A percentile compares a stretch with the other conserved stretches of the same genome.
These are phyloP conservation scores for Silurus lanzhouensis DNA, from an alignment of 2,797 vertebrate species.

Conservation along the genomic window DNA sequence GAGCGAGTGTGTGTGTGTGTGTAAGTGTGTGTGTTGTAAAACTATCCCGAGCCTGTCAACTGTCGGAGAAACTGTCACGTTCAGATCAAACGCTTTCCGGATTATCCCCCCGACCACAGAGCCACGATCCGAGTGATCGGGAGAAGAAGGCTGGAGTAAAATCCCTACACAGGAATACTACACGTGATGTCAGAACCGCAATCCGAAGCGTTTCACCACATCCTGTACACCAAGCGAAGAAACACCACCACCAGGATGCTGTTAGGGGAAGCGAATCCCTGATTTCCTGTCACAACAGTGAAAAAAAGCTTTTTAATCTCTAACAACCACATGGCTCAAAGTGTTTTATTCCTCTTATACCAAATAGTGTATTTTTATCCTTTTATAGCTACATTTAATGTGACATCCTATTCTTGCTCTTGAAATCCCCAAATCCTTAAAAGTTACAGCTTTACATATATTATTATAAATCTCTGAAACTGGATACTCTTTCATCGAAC, in stretches of 20 bases:
- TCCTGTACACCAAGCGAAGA: not conserved
- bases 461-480: no score
- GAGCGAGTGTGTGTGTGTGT: conserved; percentile 13
- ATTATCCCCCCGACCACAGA: not conserved
- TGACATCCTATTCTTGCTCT: not conserved
- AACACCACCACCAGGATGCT: not conserved
- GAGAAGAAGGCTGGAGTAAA: not conserved
- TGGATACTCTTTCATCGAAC: no score
- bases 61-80: conserved; percentile 33
- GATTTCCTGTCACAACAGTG: not conserved
- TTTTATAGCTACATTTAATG: not conserved
- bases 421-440: no score
- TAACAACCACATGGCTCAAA: not conserved
- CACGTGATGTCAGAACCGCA: not conserved
- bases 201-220: not conserved
- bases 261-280: not conserved
- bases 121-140: not conserved
- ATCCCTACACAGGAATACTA: not conserved
- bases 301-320: not conserved
- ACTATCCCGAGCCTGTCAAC: conserved; percentile 26
- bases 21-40: conserved; percentile 9
- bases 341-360: not conserved
- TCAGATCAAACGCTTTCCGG: not conserved
- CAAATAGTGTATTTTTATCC: not conserved
- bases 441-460: no score